Conservation (phyloP, 2,888 invertebrate genomes). For the Podotricha telesiphe region DNA sequence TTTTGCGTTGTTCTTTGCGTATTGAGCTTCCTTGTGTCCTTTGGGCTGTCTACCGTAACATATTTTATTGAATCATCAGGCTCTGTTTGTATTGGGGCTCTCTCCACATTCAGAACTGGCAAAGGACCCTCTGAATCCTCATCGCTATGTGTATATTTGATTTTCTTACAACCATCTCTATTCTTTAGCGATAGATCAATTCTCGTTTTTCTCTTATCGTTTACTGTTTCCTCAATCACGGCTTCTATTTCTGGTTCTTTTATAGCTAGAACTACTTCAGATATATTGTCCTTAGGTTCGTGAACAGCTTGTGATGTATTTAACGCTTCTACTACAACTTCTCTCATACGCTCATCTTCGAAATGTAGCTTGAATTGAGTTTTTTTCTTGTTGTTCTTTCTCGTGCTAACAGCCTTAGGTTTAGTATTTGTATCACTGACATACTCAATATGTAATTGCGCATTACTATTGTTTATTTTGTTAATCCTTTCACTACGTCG, state of each 20-base stretch:
- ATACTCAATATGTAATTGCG: background rate
- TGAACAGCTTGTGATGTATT: constrained; percentile 59
- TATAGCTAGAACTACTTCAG: constrained; percentile 49
- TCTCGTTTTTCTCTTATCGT: constrained; percentile 38
- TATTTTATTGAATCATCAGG: constrained; percentile 53
- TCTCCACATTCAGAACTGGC: constrained; percentile 66
- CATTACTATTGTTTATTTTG: constrained; percentile 20
- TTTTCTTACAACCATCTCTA: constrained; percentile 36
- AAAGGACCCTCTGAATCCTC: constrained; percentile 65
- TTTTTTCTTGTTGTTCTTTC: constrained; percentile 38
- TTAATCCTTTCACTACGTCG: constrained; percentile 2
- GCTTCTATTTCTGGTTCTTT: constrained; percentile 57
- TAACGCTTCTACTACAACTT: constrained; percentile 51
- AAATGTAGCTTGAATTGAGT: constrained; percentile 46
- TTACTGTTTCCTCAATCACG: constrained; percentile 41
- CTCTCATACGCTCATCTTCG: constrained; percentile 66
- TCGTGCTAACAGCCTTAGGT: constrained; percentile 32
- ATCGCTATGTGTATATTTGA: constrained; percentile 41
- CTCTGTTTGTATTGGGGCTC: constrained; percentile 45
- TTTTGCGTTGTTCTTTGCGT: constrained; percentile 64
- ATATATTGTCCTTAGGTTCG: constrained; percentile 33
- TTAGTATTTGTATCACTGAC: constrained; percentile 42
- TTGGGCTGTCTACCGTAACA: constrained; percentile 58
- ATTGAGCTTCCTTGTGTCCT: constrained; percentile 58
- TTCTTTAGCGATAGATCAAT: constrained; percentile 41